A percentile compares a stretch with the other conserved stretches of the same genome.
These are phyloP conservation scores for Rhynchotus rufescens DNA, from an alignment of 2,797 vertebrate genomes.

Conservation along the genomic window DNA sequence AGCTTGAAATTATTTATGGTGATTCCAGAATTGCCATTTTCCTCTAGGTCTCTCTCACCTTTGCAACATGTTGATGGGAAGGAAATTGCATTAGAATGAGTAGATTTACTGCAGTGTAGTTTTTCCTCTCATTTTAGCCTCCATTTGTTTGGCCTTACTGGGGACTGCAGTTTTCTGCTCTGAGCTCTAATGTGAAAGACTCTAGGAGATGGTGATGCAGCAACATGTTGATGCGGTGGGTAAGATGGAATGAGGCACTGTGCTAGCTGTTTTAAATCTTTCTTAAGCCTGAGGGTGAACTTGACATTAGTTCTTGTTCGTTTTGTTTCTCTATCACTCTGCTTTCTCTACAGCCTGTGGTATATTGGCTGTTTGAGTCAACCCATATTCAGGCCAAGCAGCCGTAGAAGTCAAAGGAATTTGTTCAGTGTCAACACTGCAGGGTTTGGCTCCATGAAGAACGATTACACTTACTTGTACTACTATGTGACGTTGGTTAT, in stretches of 20 bases:
- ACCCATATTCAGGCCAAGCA: neutral
- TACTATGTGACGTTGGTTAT: neutral
- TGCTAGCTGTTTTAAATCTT: neutral
- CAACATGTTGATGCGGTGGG: neutral
- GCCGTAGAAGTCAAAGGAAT: neutral
- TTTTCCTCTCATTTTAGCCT: constrained; percentile 1
- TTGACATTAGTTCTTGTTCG: neutral
- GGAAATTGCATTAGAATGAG: constrained; percentile 42
- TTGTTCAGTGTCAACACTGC: neutral
- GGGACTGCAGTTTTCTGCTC: constrained; percentile 12
- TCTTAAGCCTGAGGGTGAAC: neutral
- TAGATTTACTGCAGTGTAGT: constrained; percentile 27
- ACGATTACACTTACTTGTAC: neutral
- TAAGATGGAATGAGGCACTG: neutral
- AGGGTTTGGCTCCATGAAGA: neutral
- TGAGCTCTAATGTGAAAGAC: neutral
- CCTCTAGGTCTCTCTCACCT: neutral
- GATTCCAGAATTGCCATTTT: neutral
- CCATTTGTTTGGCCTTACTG: constrained; percentile 54
- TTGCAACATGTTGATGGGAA: neutral
- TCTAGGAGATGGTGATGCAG: constrained; percentile 12
- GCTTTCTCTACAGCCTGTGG: neutral
- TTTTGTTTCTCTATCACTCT: neutral
- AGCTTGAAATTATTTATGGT: constrained; percentile 43
- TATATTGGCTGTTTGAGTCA: neutral